Base-by-base conservation (phyloP, 2,113 vertebrate species). In the Coracopsis vasa region DNA sequence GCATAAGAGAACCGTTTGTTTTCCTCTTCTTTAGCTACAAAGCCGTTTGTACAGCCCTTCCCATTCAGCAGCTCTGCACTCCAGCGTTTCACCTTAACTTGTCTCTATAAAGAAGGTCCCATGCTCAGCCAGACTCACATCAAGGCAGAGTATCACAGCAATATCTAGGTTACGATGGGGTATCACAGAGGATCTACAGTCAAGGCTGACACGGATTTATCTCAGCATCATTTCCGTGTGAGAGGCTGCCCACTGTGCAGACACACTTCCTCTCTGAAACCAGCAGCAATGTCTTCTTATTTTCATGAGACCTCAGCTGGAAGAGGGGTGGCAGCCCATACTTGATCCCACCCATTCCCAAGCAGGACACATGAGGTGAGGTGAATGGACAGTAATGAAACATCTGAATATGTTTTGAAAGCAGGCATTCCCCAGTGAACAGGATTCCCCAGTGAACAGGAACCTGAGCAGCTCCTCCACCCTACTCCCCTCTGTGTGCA, bases 71-170 rank as follows among this genome's bases (percentile, higher is more conserved):
- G 37, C 51, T 58, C 58, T 33, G 31, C 11, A 31, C 8, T 48
- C 5, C 18, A 50, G 50, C 18, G 37, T 51, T 9, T 5, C 33
- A 61, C 60, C 18, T 47, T 13, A 48, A 6, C 28, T 21, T 4
- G 11, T 21, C 48, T 45, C 81, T 41, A 2, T 11, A 6, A 56
- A 53, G 41, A 45, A 66, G 47, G 14, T 10, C 17, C 35, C 0
- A 12, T 3, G 9, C 61, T 42, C 18, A 64, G 39, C 56, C 67
- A 8, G 29, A 10, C 10, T 50, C 0, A 0, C 0, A 2, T 2
- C 2, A 0, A 29, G 48, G 88, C 58, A 61, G 31, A 51, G 37
- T 18, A 28, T 9, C 83, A 28, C 67, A 15, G 58, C 6, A n/a
- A 9, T 7, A 8, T 48, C 13, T 77, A 80, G 41, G 39, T 11